Base-by-base conservation (phyloP, 2,888 invertebrate species). In the Gordius sp. region DNA sequence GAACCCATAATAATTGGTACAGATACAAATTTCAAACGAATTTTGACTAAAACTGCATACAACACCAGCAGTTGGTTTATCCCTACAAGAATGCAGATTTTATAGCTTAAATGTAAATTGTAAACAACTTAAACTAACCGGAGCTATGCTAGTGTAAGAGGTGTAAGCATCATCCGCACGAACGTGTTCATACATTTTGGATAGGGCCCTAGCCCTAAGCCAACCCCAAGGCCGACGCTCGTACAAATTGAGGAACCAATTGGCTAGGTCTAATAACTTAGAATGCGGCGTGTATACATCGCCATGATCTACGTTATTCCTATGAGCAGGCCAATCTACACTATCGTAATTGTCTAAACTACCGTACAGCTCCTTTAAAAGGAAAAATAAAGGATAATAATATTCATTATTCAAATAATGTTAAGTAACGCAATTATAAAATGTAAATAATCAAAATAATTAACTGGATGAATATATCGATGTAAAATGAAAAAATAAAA, bases 111-210 rank as follows among this genome's bases (percentile, higher is more conserved):
- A 13, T 33, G 8, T n/a, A n/a, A 33, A n/a, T 33, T n/a, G 8
- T 33, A 33, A 33, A 8, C 39, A 33, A 33, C 39, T 33, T 33
- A 33, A 13, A 33, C n/a, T 33, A 27, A 66, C 66, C n/a, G 66
- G 66, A n/a, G 65, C 66, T 57, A 66, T 65, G 58, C 65, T 64
- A 59, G 66, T 64, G 33, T 63, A 60, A 18, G 65, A 61, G 4
- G 66, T 65, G 60, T 65, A 65, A 39, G 60, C 57, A 56, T 66
- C 66, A 58, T 66, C 66, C 23, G 65, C 65, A 60, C 63, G 63
- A 28, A 66, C 63, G 59, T 66, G 65, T 28, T 64, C 61, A 33
- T 67, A 66, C 33, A 64, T 61, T 54, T 60, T 58, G 28, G 62
- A 58, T 54, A 66, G 57, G 13, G 66, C 62, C 56, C 60, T 63